Conservation (phyloP, 1,140 invertebrate genomes). For the Calephelis virginiensis region DNA sequence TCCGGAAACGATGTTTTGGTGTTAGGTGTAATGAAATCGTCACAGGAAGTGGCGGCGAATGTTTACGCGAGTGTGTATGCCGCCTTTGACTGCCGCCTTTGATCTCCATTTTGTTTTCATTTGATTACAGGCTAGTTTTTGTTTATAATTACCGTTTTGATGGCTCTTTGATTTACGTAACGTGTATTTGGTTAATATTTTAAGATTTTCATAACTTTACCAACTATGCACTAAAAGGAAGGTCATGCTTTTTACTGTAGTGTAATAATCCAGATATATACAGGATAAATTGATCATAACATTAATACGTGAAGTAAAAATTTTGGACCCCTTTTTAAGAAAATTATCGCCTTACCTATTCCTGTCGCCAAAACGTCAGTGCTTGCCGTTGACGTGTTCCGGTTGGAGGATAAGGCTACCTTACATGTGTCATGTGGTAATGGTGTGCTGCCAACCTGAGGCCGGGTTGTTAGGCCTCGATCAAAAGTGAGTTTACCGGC, state of each 20-base stretch:
- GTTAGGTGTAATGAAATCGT: slow-evolving; percentile 49
- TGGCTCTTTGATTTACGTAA: slow-evolving; percentile 13
- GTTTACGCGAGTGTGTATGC: slow-evolving; percentile 33
- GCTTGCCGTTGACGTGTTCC: too few relatives aligned
- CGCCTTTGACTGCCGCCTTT: slow-evolving; percentile 23
- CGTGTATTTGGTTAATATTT: slow-evolving; percentile 14
- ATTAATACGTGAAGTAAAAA: too few relatives aligned
- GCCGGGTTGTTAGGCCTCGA: too few relatives aligned
- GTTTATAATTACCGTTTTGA: slow-evolving; percentile 20
- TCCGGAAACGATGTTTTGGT: slow-evolving; percentile 48
- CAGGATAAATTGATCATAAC: too few relatives aligned
- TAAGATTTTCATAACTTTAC: slow-evolving; percentile 7
- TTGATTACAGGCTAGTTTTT: slow-evolving; percentile 25
- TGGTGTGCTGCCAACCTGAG: too few relatives aligned
- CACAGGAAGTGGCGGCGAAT: slow-evolving; percentile 48
- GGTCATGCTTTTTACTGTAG: background rate
- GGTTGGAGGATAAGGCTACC: too few relatives aligned
- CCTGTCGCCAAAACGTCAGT: too few relatives aligned
- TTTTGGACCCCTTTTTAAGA: too few relatives aligned
- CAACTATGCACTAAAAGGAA: background rate
- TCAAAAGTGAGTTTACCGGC: too few relatives aligned
- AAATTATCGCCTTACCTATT: too few relatives aligned
- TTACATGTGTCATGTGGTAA: too few relatives aligned
- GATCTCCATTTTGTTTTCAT: slow-evolving; percentile 32
- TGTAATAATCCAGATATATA: too few relatives aligned